Conservation (phyloP, 1,140 invertebrate species). For the Drosophila teissieri region DNA sequence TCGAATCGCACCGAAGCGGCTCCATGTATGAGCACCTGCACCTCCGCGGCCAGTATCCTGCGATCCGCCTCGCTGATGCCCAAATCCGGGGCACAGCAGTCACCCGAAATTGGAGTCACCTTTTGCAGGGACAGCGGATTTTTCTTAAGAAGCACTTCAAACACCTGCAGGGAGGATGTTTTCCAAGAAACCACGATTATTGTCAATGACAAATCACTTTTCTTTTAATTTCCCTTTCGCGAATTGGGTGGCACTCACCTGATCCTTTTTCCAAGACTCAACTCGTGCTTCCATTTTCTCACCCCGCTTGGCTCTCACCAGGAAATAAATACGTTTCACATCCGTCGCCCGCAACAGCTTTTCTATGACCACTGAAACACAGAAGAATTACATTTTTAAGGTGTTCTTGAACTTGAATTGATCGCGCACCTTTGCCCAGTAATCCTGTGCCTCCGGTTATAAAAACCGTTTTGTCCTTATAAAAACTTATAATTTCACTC, state of each 20-base stretch:
- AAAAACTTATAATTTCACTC: slow-evolving; percentile 86
- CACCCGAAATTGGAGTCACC: slow-evolving; percentile 85
- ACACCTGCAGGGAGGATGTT: slow-evolving; percentile 24
- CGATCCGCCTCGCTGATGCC: slow-evolving; percentile 88
- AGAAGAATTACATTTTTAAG: neutral
- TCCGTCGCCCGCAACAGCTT: slow-evolving; percentile 92
- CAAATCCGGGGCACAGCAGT: slow-evolving; percentile 87
- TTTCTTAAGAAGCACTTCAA: slow-evolving; percentile 24
- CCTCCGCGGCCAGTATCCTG: slow-evolving; percentile 63
- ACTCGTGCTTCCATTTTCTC: slow-evolving; percentile 88
- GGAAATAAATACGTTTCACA: slow-evolving; percentile 89
- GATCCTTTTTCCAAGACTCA: slow-evolving; percentile 85
- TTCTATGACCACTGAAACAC: slow-evolving; percentile 88
- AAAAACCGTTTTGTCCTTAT: slow-evolving; percentile 87
- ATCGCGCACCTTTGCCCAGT: slow-evolving; percentile 88
- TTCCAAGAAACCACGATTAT: neutral
- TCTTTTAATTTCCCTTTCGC: too few species aligned
- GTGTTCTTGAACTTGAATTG: neutral
- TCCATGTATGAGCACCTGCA: slow-evolving; percentile 91
- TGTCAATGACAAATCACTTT: too few species aligned
- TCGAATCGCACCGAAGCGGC: slow-evolving; percentile 94
- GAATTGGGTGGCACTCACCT: slow-evolving; percentile 37
- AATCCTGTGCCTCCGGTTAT: slow-evolving; percentile 90
- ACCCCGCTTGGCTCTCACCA: slow-evolving; percentile 91
- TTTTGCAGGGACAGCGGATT: slow-evolving; percentile 37